Base-by-base conservation (phyloP, 1,140 invertebrate species). In the Cydia strobilella region DNA sequence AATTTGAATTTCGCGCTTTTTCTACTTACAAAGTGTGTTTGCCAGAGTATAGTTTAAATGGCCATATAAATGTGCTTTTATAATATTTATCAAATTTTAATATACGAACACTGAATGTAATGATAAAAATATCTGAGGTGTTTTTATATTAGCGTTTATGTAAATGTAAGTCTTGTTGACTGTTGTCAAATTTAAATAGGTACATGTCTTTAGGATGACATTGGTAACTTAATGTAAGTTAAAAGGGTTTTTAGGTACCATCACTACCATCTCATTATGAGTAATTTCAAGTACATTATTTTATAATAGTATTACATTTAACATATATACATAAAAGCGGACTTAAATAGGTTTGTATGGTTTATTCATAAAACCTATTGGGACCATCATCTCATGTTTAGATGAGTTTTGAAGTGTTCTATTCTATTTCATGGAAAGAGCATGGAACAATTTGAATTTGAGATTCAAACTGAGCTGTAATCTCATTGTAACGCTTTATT, bases 51-150 rank as follows among this genome's bases (percentile, higher is more conserved):
- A 66, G 25, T 27, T 13, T 31, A 3, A 35, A 66, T 27, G 63
- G 63, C 3, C 63, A 66, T 66, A 31, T 65, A 48, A 54, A 66
- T 66, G 63, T 66, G 63, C 63, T 66, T 66, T 66, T 66, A 66
- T 66, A 66, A 66, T 66, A 10, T 66, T 66, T 66, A 66, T 66
- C 5, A 31, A 31, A 66, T 66, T 63, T 54, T 54, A 54, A 54
- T 54, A 31, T 66, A 66, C 25, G 13, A 66, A 66, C 63, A 66
- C 63, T 63, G 12, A 66, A 66, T 27, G 62, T 63, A 63, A 63
- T 63, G 62, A 25, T 25, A 63, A 23, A 27, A 48, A 48, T 63
- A 35, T 27, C 63, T 18, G 63, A 66, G 27, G 63, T 66, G 63
- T 66, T 66, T 54, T 66, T 66, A 35, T 66, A 66, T n/a, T 66